A percentile compares a stretch with the other conserved stretches of the same genome.
These are phyloP conservation scores for Ammodytes marinus DNA, from an alignment of 2,113 vertebrate genomes.

Conservation along the genomic window DNA sequence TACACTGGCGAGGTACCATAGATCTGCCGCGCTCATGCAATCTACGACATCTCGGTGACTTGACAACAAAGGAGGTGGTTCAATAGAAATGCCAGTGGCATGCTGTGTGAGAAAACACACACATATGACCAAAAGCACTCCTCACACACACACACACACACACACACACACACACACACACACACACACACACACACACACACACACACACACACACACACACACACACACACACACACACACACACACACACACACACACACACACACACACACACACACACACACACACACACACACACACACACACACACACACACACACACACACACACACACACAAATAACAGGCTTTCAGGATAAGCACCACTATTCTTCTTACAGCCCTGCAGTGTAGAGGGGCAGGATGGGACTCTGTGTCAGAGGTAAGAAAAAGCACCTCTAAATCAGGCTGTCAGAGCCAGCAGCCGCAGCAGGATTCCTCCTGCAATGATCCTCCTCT, in stretches of 20 bases:
- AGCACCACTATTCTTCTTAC: slow-evolving; percentile 73
- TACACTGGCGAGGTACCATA: slow-evolving; percentile 65
- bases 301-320: slow-evolving; percentile 25
- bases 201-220: slow-evolving; percentile 19
- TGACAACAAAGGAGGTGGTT: slow-evolving; percentile 73
- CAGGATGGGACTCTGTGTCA: slow-evolving; percentile 67
- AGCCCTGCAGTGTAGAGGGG: slow-evolving; percentile 57
- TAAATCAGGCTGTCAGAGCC: slow-evolving; percentile 74
- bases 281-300: too few relatives aligned
- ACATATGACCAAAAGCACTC: slow-evolving; percentile 1
- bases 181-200: slow-evolving; percentile 46
- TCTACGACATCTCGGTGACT: slow-evolving; percentile 76
- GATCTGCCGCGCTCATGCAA: slow-evolving; percentile 76
- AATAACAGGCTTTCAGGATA: slow-evolving; percentile 77
- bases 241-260: slow-evolving; percentile 46
- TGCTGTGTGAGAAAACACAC: slow-evolving; percentile 66
- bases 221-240: slow-evolving; percentile 24
- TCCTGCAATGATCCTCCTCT: slow-evolving; percentile 41
- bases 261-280: slow-evolving; percentile 19
- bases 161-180: not conserved
- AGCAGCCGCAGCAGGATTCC: slow-evolving; percentile 53
- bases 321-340: slow-evolving; percentile 54
- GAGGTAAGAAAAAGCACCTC: slow-evolving; percentile 74
- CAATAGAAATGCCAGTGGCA: slow-evolving; percentile 70
- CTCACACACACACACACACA: not conserved